Evolutionary conservation across 1,140 invertebrate species (phyloP).

Genomic region (Polyergus mexicanus): DNA sequence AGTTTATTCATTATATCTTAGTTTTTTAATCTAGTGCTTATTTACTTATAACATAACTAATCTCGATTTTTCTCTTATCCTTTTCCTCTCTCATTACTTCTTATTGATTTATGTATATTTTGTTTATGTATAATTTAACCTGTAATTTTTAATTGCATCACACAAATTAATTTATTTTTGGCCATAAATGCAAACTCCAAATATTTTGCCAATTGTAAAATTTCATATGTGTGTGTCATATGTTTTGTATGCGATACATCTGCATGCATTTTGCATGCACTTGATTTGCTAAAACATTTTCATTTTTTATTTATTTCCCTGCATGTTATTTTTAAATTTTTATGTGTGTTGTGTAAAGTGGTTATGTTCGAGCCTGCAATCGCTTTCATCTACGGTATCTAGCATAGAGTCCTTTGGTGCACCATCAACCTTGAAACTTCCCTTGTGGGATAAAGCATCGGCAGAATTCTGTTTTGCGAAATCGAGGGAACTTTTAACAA

Average conservation of each 20-base stretch:
- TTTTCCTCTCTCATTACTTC: slow-evolving; percentile 73
- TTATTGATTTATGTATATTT: slow-evolving; percentile 63
- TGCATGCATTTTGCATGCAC: neutral
- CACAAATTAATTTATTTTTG: slow-evolving; percentile 33
- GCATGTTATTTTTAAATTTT: slow-evolving; percentile 18
- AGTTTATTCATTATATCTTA: slow-evolving; percentile 44
- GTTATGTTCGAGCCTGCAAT: slow-evolving; percentile 88
- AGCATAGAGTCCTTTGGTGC: slow-evolving; percentile 86
- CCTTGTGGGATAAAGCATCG: slow-evolving; percentile 91
- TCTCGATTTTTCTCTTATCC: slow-evolving; percentile 68
- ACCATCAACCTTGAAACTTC: slow-evolving; percentile 87
- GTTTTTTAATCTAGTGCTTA: slow-evolving; percentile 50
- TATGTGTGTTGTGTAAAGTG: slow-evolving; percentile 77
- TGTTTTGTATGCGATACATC: slow-evolving; percentile 19
- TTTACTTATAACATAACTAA: slow-evolving; percentile 74
- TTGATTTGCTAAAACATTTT: slow-evolving; percentile 22
- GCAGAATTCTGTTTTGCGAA: slow-evolving; percentile 92
- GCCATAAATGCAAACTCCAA: slow-evolving; percentile 21
- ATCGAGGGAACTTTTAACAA: slow-evolving; percentile 89
- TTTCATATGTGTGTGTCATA: neutral
- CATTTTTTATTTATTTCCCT: slow-evolving; percentile 15
- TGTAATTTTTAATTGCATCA: slow-evolving; percentile 38
- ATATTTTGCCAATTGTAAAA: neutral
- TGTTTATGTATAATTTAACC: slow-evolving; percentile 46
- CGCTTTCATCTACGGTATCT: slow-evolving; percentile 85